Evolutionary conservation across 1,140 invertebrate species (phyloP).

Genomic region (Drosophila eugracilis): DNA sequence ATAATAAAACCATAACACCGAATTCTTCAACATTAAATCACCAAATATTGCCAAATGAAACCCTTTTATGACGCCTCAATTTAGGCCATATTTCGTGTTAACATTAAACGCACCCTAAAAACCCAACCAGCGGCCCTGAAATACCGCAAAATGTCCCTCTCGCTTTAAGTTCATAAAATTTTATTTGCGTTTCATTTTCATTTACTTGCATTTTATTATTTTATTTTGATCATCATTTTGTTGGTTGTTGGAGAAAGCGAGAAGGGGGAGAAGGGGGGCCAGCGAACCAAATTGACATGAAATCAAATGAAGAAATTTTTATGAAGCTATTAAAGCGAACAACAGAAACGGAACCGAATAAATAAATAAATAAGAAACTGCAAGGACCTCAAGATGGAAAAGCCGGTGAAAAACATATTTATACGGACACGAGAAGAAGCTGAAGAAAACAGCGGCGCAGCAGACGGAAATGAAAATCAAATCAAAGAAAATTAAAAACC

Average conservation of each 20-base stretch:
- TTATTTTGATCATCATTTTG: constrained; percentile 69
- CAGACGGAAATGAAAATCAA: constrained; percentile 45
- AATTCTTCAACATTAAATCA: constrained; percentile 6
- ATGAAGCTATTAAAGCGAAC: constrained; percentile 59
- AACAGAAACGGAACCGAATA: constrained; percentile 18
- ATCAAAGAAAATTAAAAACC: constrained; percentile 50
- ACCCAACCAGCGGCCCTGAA: background rate
- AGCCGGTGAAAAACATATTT: constrained; percentile 35
- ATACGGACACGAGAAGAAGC: background rate
- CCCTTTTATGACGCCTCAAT: constrained; percentile 11
- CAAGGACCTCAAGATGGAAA: constrained; percentile 2
- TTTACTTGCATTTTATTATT: constrained; percentile 77
- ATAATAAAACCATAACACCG: too few relatives aligned
- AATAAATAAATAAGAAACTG: constrained; percentile 45
- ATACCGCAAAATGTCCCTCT: constrained; percentile 8
- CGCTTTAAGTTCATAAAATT: constrained; percentile 69
- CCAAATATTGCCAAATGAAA: constrained; percentile 4
- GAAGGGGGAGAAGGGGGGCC: too few relatives aligned
- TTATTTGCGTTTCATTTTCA: constrained; percentile 78
- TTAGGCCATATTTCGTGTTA: constrained; percentile 62
- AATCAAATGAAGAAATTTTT: constrained; percentile 69
- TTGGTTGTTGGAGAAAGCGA: background rate
- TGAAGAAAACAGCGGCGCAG: background rate
- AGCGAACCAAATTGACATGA: constrained; percentile 64
- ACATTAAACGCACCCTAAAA: constrained; percentile 68